A percentile compares a stretch with the other conserved stretches of the same genome.
Conservation (phyloP, 2,113 vertebrate genomes). For the Agelaius phoeniceus region DNA sequence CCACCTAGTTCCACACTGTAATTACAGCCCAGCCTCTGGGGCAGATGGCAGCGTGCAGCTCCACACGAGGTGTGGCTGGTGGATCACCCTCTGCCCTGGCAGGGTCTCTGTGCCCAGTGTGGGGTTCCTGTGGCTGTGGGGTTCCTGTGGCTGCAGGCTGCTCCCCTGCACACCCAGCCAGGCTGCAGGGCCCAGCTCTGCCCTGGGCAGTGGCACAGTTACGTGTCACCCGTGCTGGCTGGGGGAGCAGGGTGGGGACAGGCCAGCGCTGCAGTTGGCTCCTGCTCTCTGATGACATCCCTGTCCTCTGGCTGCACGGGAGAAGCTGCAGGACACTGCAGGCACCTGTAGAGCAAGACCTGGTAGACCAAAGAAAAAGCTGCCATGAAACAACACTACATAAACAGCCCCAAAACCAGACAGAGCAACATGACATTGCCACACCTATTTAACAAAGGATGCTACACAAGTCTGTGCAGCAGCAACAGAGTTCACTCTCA, state of each 20-base stretch:
- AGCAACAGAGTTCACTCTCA: not conserved
- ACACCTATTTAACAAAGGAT: not conserved
- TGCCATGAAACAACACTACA: not conserved
- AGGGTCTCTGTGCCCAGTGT: not conserved
- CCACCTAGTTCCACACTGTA: not conserved
- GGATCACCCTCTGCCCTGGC: not conserved
- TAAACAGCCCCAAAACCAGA: not conserved
- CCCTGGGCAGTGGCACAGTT: not conserved
- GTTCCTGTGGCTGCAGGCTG: not conserved
- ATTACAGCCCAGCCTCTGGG: not conserved
- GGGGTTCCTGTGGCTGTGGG: not conserved
- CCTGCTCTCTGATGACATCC: not conserved
- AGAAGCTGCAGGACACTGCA: not conserved
- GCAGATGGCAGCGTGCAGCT: not conserved
- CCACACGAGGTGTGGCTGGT: not conserved
- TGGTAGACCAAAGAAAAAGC: not conserved
- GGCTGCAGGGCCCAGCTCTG: not conserved
- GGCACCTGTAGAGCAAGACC: not conserved
- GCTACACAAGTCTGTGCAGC: not conserved
- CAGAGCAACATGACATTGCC: not conserved
- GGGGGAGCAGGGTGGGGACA: not conserved
- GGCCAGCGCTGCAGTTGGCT: rapidly evolving
- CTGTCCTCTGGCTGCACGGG: not conserved
- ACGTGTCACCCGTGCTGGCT: rapidly evolving
- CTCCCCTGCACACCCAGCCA: not conserved